Evolutionary conservation across 64 coral and sea anemone genomes (phyloP), one percentile per base, ranked within the genome.

Genomic region (Porites lutea): DNA sequence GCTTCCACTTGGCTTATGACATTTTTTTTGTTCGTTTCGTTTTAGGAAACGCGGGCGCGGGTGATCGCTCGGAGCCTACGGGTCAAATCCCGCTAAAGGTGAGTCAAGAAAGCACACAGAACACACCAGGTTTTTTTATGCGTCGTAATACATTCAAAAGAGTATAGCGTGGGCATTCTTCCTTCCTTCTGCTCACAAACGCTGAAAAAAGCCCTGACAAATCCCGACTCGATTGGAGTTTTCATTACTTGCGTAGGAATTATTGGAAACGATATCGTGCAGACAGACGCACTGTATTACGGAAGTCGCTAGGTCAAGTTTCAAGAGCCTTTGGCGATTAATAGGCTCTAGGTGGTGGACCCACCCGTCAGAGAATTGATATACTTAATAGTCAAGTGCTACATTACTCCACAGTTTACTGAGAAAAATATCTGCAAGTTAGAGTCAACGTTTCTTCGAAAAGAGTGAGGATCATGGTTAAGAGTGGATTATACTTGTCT

Each of bases 241-340:
- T 37, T 37, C 27, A 37, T 37, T 37, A 37, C 27, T 37, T 37
- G 27, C 27, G 27, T 37, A 37, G 27, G 27, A 37, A 37, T 37
- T 9, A 65, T 8, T 18, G 57, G 46, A 8, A 82, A 65, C n/a
- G 12, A 16, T 45, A 46, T 2, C 47, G 44, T 21, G 61, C 16
- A 48, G 81, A 84, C 13, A 68, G 81, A 69, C 69, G 61, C 10
- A 67, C 62, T 68, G 12, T 68, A 5, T 69, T 22, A 8, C 46
- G 81, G 62, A 84, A 68, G 61, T 84, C 18, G 18, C 48, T 4
- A 68, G 45, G 61, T 84, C 81, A 84, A 84, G 62, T 69, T 67
- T 66, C 80, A 83, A n/a, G 15, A 48, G 37, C 4, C n/a, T 84
- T 66, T 22, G 63, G 44, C 37, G 47, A 1, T 37, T 65, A 4